These are phyloP conservation scores for Trochalopteron elliotii DNA, from an alignment of 2,113 vertebrate species.

Conservation along the genomic window DNA sequence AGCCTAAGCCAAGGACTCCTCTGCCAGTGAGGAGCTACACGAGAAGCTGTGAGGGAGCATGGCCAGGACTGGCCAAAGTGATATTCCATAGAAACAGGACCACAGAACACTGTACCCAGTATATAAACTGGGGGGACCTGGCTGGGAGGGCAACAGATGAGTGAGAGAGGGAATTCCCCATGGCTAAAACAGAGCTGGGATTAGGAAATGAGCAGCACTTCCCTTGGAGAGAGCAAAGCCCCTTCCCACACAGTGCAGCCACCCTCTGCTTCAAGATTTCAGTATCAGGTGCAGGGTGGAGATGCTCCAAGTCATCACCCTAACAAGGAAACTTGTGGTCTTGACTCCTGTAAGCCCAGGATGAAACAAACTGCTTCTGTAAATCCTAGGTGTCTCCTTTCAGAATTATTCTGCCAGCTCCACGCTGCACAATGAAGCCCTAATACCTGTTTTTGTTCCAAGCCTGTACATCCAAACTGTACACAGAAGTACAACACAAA, in stretches of 20 bases:
- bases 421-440: rapidly evolving
- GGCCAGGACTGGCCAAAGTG: neutral
- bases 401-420: neutral
- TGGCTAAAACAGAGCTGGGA: rapidly evolving
- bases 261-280: neutral
- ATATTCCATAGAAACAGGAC: neutral
- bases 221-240: neutral
- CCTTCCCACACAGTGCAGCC: neutral
- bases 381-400: neutral
- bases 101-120: neutral
- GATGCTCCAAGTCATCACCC: neutral
- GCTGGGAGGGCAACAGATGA: neutral
- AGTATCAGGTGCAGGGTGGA: too few species aligned
- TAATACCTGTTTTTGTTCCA: neutral
- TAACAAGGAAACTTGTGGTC: neutral
- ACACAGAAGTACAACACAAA: neutral
- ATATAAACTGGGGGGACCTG: neutral
- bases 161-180: neutral
- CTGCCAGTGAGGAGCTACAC: neutral
- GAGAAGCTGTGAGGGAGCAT: neutral
- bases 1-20: neutral
- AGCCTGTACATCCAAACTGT: neutral
- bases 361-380: neutral
- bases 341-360: neutral
- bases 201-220: neutral